Evolutionary conservation across 2,888 invertebrate genomes (phyloP), one percentile per base, ranked within the genome.

Genomic region (Hyles lineata): DNA sequence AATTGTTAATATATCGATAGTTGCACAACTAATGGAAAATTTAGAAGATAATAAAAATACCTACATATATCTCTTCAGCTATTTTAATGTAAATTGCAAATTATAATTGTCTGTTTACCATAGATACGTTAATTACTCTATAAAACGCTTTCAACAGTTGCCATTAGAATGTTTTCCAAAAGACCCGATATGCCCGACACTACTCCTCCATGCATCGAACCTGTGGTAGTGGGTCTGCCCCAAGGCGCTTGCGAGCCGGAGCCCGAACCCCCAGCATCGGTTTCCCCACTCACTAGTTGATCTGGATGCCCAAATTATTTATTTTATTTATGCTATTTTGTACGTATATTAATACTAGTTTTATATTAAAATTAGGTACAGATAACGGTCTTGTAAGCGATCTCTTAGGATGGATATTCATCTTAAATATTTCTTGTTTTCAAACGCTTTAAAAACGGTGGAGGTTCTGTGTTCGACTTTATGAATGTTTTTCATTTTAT

Each of bases 241-340:
- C 93, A 93, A 71, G 91, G 86, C 61, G 90, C 79, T 83, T 91
- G 90, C 55, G 92, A 83, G 58, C 92, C 90, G 75, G 90, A 87
- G 21, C 86, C 88, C n/a, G 92, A 82, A 58, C 90, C 67, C 67
- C 67, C 92, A 19, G 91, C 83, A 60, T 93, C 94, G 19, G 80
- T 83, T 76, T 93, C 94, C 74, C 93, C 94, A 86, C 87, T 90
- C 84, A 94, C 93, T 87, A 94, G 89, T 86, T 94, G 94, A 92
- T 94, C 94, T 94, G 84, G 75, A 88, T 86, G 75, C 84, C 89
- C 87, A 85, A 87, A 81, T 78, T 75, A 80, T 77, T 76, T 60
- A 73, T 73, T 67, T 21, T 60, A 60, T 23, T 11, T 60, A 25
- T 23, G 11, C 3, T 23, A 59, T 35, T 15, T 15, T 19, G 2